Conservation (phyloP, 2,797 vertebrate genomes). For the Chelmon rostratus region DNA sequence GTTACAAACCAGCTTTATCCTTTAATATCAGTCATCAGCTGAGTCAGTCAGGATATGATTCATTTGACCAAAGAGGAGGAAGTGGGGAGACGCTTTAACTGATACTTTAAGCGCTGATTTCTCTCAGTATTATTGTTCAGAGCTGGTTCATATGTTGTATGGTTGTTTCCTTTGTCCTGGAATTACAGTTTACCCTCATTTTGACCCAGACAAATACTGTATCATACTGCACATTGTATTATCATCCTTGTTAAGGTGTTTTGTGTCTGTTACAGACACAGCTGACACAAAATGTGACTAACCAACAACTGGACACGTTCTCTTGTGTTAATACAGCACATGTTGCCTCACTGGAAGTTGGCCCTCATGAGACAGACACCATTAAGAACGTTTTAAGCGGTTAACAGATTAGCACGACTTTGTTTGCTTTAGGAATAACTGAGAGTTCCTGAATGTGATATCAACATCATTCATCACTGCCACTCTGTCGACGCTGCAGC, state of each 20-base stretch:
- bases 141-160: neutral
- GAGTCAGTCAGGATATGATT: conserved; percentile 41
- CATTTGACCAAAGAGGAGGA: conserved; percentile 12
- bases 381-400: conserved; percentile 15
- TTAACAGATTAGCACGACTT: conserved; percentile 52
- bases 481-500: conserved; percentile 60
- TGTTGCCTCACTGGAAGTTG: neutral
- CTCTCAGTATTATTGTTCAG: conserved; percentile 17
- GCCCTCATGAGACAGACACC: conserved; percentile 1
- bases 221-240: neutral
- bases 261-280: neutral
- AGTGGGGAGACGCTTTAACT: conserved; percentile 20
- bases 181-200: neutral
- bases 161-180: conserved; percentile 5
- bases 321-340: neutral
- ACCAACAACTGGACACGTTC: neutral
- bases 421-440: conserved; percentile 56
- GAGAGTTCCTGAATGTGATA: conserved; percentile 69
- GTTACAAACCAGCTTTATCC: conserved; percentile 1
- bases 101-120: conserved; percentile 9
- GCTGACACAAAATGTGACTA: conserved; percentile 1
- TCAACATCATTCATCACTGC: conserved; percentile 73
- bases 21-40: conserved; percentile 19
- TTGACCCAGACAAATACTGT: neutral
- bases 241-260: neutral